Evolutionary conservation across 2,797 vertebrate species (phyloP).

Genomic region (Kryptopterus vitreolus): DNA sequence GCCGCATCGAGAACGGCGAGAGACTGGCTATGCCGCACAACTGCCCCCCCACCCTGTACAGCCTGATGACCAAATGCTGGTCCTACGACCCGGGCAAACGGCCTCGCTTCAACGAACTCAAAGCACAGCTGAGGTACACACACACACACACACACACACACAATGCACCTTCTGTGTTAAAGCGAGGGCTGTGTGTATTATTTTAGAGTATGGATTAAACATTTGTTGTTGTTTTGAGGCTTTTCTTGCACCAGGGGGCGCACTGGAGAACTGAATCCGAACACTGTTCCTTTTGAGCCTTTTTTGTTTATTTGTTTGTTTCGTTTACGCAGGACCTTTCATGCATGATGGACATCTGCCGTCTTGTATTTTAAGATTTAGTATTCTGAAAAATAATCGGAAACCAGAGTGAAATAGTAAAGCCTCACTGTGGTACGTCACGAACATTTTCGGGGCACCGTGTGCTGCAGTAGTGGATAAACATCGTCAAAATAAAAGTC

Average conservation of each 20-base stretch:
- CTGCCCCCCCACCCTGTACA: slow-evolving; percentile 97
- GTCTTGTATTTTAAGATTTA: background rate
- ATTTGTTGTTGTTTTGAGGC: background rate
- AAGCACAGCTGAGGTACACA: slow-evolving; percentile 91
- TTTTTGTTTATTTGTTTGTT: too few species aligned
- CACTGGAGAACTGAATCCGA: background rate
- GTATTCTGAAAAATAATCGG: background rate
- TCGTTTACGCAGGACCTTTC: background rate
- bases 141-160: slow-evolving; percentile 52
- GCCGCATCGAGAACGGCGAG: slow-evolving; percentile 96
- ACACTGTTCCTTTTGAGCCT: background rate
- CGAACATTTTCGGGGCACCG: background rate
- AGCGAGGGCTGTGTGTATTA: background rate
- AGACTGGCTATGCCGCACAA: slow-evolving; percentile 95
- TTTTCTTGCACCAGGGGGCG: slow-evolving; percentile 14
- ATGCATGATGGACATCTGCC: background rate
- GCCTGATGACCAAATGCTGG: slow-evolving; percentile 99
- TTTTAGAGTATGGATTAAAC: background rate
- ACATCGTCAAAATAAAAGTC: background rate
- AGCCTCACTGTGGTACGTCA: background rate
- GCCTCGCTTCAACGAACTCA: slow-evolving; percentile 95
- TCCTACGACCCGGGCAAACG: slow-evolving; percentile 96
- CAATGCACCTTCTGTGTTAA: background rate
- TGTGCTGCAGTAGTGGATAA: background rate
- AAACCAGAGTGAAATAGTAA: background rate